Evolutionary conservation across 2,797 vertebrate genomes (phyloP), one percentile per base, ranked within the genome.

Genomic region (Pipistrellus nathusii): DNA sequence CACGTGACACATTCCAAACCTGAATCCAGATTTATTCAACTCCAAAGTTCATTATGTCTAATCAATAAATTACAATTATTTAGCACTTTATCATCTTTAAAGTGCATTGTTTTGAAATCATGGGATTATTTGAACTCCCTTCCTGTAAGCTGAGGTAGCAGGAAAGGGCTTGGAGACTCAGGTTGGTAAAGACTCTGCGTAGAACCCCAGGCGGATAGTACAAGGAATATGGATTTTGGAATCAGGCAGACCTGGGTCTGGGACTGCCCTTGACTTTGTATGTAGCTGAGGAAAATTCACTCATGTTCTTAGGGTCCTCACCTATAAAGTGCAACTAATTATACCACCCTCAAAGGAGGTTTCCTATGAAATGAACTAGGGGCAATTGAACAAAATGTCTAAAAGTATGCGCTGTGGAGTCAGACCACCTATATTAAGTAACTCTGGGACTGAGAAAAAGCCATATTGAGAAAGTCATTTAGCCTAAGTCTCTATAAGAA

Each of bases 361-460:
- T n/a, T 59, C 53, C 84, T 55, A 23, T 38, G 75, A 85, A 71
- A 85, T 3, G 59, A 11, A 44, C 20, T 30, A 6, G 21, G 57
- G 17, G 8, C 48, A 90, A n/a, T n/a, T 59, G 11, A n/a, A 38
- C 23, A 57, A 64, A 5, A 10, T 46, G 41, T 13, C 82, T 93
- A 38, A 85, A 69, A 66, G 17, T 64, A 30, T n/a, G 48, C n/a
- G 11, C 17, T 2, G 0, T 48, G 35, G n/a, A 64, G 6, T 66
- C 57, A 68, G 35, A 46, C 66, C 27, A 17, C 30, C 38, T 48
- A 1, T 32, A 92, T 93, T 53, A 62, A 90, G 62, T 78, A 46
- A 57, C 11, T 46, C 51, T 90, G 64, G 73, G 32, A 57, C 32
- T 92, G 83, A 75, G 76, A 80, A 57, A 83, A 85, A 83, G 35